Conservation (phyloP, 1,140 invertebrate genomes). For the Amphibalanus amphitrite region DNA sequence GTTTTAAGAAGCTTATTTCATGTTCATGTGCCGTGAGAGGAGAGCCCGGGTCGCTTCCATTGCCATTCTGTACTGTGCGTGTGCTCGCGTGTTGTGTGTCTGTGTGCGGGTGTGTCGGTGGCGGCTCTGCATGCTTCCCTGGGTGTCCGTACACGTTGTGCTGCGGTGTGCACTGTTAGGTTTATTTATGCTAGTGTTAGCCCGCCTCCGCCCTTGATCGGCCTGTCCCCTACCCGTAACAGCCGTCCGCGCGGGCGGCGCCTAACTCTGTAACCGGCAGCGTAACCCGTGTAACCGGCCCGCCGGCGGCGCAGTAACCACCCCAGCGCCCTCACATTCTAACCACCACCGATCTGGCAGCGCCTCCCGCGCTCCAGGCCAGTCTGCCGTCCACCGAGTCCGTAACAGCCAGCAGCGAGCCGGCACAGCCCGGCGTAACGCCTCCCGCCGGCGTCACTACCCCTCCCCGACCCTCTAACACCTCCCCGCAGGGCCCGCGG, state of each 20-base stretch:
- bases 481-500: too few species aligned
- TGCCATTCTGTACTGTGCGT: neutral
- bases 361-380: too few species aligned
- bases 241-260: neutral
- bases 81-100: neutral
- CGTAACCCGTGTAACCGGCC: too few species aligned
- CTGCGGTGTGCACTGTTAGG: neutral
- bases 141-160: neutral
- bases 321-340: too few species aligned
- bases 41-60: neutral
- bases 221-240: neutral
- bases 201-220: neutral
- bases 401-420: too few species aligned
- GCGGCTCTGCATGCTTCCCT: neutral
- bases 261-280: too few species aligned
- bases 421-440: too few species aligned
- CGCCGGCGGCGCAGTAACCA: neutral
- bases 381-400: too few species aligned
- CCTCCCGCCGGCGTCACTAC: neutral
- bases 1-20: slow-evolving; percentile 2
- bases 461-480: neutral
- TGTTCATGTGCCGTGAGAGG: neutral
- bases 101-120: neutral
- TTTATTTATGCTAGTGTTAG: neutral
- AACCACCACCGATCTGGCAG: too few species aligned